A percentile compares a stretch with the other conserved stretches of the same genome.
Evolutionary conservation across 92 coral and sea anemone species (phyloP).

Genomic region (Zoanthus solanderi): DNA sequence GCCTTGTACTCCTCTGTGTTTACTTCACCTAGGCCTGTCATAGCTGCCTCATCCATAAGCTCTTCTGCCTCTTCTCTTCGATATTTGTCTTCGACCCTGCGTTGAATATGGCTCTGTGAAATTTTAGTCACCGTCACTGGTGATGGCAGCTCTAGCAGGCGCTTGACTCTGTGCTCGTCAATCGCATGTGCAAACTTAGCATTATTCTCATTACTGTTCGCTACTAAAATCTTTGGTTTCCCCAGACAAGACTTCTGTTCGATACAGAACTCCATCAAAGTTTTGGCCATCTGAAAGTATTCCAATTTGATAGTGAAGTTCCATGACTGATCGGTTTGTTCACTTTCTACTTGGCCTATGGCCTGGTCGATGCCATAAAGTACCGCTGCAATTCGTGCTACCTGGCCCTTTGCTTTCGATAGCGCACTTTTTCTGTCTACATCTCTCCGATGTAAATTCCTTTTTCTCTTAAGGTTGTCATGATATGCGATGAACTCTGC

Average conservation of each 20-base stretch:
- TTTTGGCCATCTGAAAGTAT: conserved; percentile 11
- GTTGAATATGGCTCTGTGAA: conserved; percentile 35
- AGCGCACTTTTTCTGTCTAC: conserved; percentile 54
- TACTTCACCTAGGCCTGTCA: conserved; percentile 16
- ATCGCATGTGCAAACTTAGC: conserved; percentile 1
- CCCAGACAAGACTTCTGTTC: conserved; percentile 55
- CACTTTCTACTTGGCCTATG: conserved; percentile 2
- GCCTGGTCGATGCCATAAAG: conserved; percentile 38
- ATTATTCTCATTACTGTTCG: neutral
- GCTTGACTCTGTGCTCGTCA: conserved; percentile 51
- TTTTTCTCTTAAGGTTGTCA: conserved; percentile 1
- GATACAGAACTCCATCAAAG: conserved; percentile 52
- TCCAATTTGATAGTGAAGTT: conserved; percentile 31
- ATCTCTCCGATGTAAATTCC: conserved; percentile 32
- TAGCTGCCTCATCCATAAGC: conserved; percentile 39
- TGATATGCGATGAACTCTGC: neutral
- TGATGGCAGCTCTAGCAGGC: conserved; percentile 40
- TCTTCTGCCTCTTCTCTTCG: conserved; percentile 48
- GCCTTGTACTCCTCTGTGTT: conserved; percentile 23
- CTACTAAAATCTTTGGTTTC: conserved; percentile 7
- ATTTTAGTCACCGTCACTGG: conserved; percentile 43
- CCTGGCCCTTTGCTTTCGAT: conserved; percentile 57
- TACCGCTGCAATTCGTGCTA: conserved; percentile 40
- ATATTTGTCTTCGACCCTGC: conserved; percentile 40
- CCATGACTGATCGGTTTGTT: conserved; percentile 19